A percentile compares a stretch with the other conserved stretches of the same genome.
Evolutionary conservation across 2,888 invertebrate genomes (phyloP).

Genomic region (Platerodrilus igneus): DNA sequence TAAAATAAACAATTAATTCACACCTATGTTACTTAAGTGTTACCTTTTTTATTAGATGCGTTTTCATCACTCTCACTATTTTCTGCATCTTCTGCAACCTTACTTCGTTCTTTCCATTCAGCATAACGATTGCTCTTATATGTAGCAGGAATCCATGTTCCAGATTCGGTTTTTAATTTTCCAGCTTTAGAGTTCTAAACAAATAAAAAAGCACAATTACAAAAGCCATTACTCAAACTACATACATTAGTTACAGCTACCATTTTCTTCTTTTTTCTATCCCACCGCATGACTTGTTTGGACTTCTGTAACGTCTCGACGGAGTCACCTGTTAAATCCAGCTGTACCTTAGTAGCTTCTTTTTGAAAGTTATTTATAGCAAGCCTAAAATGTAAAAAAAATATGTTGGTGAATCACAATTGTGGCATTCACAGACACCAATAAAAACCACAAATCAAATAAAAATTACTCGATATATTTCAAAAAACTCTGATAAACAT

Average conservation of each 20-base stretch:
- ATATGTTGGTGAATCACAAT: no score
- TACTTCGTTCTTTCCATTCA: constrained; percentile 77
- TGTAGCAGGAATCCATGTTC: constrained; percentile 87
- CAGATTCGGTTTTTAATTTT: constrained; percentile 93
- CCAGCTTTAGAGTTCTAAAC: constrained; percentile 56
- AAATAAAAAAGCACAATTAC: background rate
- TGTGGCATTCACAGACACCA: no score
- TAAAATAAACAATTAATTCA: constrained; percentile 7
- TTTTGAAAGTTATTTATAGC: constrained; percentile 74
- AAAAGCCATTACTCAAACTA: constrained; percentile 16
- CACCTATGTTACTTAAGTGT: constrained; percentile 23
- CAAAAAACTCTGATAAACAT: constrained; percentile 6
- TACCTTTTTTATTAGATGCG: constrained; percentile 21
- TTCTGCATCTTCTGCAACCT: constrained; percentile 49
- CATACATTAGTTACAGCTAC: constrained; percentile 64
- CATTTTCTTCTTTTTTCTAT: constrained; percentile 94
- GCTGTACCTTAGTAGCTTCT: constrained; percentile 71
- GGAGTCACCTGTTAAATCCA: constrained; percentile 83
- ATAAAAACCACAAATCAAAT: no score
- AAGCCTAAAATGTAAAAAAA: constrained; percentile 50
- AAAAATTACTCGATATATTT: no score
- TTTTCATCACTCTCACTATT: constrained; percentile 51
- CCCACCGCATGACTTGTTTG: constrained; percentile 75
- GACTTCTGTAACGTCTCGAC: constrained; percentile 59
- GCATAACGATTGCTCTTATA: constrained; percentile 89